Evolutionary conservation across 2,797 vertebrate species (phyloP), one percentile per base, ranked within the genome.

Genomic region (Buceros bicornis): DNA sequence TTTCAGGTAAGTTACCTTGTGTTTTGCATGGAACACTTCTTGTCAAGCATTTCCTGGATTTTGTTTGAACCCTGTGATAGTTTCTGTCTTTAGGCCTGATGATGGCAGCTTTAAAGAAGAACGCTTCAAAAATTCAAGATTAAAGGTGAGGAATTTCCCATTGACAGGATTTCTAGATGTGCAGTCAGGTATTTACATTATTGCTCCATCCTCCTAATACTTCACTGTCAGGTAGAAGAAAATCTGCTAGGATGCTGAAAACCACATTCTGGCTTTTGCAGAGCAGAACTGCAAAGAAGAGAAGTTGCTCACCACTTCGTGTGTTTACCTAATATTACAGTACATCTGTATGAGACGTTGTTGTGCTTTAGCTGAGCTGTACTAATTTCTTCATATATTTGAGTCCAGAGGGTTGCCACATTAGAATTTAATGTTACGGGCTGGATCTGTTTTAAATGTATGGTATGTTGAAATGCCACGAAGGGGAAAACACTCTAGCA

Each of bases 381-480:
- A 3, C 14, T 37, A 31, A 21, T 47, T 72, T 90, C 42, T 40
- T 62, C n/a, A 2, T 61, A 3, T 43, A 2, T 72, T 45, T 61
- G 18, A 79, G 54, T 37, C 54, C 42, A 65, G 50, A n/a, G 35
- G 5, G 8, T 43, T 65, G 54, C 25, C 51, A 0, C 1, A 0
- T 72, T 47, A n/a, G 24, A 47, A 35, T 1, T 70, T 24, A 14
- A 15, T 73, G 8, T 50, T 84, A 37, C 42, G 69, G 11, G 73
- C 13, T 18, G 57, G 21, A 22, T 72, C 16, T 51, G 20, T 13
- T 43, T 74, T 74, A 48, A 17, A 25, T 20, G 25, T 1, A 3
- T 0, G 0, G 5, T 25, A 10, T 16, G 11, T 56, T 61, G 56
- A 65, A 92, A 61, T 22, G 25, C 31, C 19, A 3, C 2, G 1